Conservation (phyloP, 1,140 invertebrate species). For the Drosophila kanapiae region DNA sequence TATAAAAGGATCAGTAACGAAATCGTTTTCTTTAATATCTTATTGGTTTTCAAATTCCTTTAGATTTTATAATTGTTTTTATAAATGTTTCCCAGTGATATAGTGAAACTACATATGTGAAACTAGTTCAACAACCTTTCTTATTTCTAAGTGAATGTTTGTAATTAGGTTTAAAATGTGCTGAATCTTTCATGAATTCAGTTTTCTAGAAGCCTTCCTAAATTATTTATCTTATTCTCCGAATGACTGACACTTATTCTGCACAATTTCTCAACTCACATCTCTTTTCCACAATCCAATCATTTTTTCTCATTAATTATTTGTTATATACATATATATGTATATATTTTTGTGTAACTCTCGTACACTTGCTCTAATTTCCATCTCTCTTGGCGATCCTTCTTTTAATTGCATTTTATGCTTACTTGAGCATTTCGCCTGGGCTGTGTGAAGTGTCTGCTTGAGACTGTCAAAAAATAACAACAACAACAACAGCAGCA, state of each 20-base stretch:
- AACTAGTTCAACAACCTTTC: too few relatives aligned
- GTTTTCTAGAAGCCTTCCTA: neutral
- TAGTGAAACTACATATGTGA: too few relatives aligned
- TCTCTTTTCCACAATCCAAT: neutral
- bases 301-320: conserved; percentile 15
- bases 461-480: conserved; percentile 59
- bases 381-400: conserved; percentile 19
- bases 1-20: too few relatives aligned
- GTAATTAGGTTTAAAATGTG: too few relatives aligned
- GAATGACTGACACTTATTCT: too few relatives aligned
- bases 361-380: conserved; percentile 56
- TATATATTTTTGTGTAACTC: conserved; percentile 3
- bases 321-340: neutral
- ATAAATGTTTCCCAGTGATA: too few relatives aligned
- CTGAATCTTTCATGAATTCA: neutral
- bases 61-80: too few relatives aligned
- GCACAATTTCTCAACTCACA: neutral
- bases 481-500: conserved; percentile 4
- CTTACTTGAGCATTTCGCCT: conserved; percentile 37
- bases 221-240: neutral
- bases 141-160: too few relatives aligned
- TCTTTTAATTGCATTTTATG: conserved; percentile 51
- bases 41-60: too few relatives aligned
- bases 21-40: too few relatives aligned
- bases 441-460: conserved; percentile 42